These are phyloP conservation scores for Phytoseiulus persimilis DNA, from an alignment of 2,888 invertebrate species.

Conservation along the genomic window DNA sequence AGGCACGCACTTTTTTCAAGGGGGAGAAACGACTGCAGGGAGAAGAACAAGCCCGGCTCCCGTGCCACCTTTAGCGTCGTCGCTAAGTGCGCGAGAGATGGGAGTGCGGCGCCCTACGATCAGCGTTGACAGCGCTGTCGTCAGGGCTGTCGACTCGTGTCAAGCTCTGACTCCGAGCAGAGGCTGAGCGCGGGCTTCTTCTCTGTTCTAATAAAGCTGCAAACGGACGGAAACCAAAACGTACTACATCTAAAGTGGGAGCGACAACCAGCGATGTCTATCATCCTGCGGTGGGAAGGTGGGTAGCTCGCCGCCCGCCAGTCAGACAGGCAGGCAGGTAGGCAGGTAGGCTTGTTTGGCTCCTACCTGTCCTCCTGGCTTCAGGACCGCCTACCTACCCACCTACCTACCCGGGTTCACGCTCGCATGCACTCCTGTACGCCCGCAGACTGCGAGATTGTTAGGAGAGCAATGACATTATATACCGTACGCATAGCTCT, in stretches of 20 bases:
- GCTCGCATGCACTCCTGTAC: neutral
- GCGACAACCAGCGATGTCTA: too few species aligned
- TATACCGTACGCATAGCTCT: neutral
- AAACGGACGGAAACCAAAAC: neutral
- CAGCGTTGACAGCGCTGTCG: neutral
- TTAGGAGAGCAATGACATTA: neutral
- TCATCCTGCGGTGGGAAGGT: neutral
- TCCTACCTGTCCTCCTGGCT: neutral
- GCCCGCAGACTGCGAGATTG: neutral
- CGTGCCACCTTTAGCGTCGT: neutral
- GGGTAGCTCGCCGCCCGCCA: neutral
- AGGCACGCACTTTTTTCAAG: neutral
- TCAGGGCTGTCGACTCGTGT: neutral
- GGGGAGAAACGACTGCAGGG: neutral
- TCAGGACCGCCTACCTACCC: neutral
- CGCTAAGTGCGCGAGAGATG: neutral
- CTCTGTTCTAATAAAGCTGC: neutral
- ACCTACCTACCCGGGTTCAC: neutral
- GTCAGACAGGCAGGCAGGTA: too few species aligned
- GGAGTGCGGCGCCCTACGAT: neutral
- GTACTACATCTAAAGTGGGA: neutral
- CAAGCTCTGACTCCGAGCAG: neutral
- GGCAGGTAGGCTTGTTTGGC: neutral
- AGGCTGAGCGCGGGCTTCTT: neutral
- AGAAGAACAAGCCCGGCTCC: neutral